Conservation (phyloP, 2,113 vertebrate genomes). For the Kobus ellipsiprymnus region DNA sequence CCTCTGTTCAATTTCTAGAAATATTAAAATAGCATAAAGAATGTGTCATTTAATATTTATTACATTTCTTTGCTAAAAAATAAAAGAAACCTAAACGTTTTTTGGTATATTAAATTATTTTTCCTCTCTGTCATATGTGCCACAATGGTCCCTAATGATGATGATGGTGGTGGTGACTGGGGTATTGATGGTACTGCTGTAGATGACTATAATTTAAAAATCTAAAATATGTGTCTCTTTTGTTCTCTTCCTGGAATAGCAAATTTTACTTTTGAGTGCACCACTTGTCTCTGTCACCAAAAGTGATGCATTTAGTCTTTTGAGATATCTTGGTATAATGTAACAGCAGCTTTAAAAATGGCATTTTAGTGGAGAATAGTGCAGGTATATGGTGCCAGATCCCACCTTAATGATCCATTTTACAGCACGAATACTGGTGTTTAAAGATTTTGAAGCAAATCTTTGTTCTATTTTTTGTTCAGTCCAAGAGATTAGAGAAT, state of each 20-base stretch:
- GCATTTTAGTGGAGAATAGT: neutral
- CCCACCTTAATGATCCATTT: neutral
- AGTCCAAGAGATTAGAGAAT: neutral
- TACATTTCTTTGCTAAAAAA: neutral
- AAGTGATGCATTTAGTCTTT: neutral
- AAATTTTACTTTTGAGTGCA: neutral
- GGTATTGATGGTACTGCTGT: neutral
- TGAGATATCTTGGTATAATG: constrained; percentile 12
- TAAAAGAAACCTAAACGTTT: neutral
- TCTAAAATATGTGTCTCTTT: neutral
- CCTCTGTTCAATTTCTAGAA: neutral
- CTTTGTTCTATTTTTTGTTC: neutral
- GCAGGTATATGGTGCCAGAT: neutral
- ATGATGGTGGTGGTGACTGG: neutral
- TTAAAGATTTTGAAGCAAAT: neutral
- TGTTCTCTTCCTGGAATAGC: constrained; percentile 24
- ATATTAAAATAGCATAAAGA: neutral
- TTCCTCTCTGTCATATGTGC: neutral
- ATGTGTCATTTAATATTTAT: neutral
- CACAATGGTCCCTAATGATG: neutral
- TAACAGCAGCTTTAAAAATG: constrained; percentile 48
- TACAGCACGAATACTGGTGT: neutral
- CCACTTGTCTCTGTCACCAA: neutral
- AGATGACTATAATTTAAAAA: neutral
- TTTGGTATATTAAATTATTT: neutral